Evolutionary conservation across 2,888 invertebrate genomes (phyloP), one percentile per base, ranked within the genome.

Genomic region (Tricholauxania praeusta): DNA sequence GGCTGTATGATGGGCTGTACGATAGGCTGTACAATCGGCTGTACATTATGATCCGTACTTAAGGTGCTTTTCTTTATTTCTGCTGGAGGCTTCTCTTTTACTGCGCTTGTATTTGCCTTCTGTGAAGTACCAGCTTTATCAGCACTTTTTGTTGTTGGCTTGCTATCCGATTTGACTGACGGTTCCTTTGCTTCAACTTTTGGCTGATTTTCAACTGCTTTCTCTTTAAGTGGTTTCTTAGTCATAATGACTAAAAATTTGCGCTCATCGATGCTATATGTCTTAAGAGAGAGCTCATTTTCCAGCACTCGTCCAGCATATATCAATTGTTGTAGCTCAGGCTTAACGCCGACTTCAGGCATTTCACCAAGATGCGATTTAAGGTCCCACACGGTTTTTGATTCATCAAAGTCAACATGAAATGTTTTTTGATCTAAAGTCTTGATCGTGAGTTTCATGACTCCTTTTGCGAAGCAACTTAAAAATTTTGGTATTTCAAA

Each of bases 181-280:
- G 59, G 19, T 51, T 19, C 17, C 57, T 53, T 15, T 15, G n/a
- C 6, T 7, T 59, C 59, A 12, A 17, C 12, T 64, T 48, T 47
- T 17, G n/a, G 12, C 10, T 62, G 14, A 19, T 63, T 69, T 14
- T 10, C 22, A 17, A 55, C 48, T 8, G 48, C 17, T 47, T 64
- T 48, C 2, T 53, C 53, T 2, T 12, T 51, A 51, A 72, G 48
- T 32, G 73, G n/a, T 17, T 79, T 80, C 70, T 82, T 83, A 10
- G 96, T 94, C 97, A 98, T 98, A 78, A 98, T 94, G 81, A 98
- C 98, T 83, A 98, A 93, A 88, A 98, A 98, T 88, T 96, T 98
- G 87, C 94, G 95, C 87, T 97, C 97, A 85, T 96, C 96, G 85
- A 98, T 96, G 84, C 95, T 94, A 88, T 97, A 97, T 77, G 93